These are phyloP conservation scores for Emys orbicularis DNA, from an alignment of 2,797 vertebrate species.

Conservation along the genomic window DNA sequence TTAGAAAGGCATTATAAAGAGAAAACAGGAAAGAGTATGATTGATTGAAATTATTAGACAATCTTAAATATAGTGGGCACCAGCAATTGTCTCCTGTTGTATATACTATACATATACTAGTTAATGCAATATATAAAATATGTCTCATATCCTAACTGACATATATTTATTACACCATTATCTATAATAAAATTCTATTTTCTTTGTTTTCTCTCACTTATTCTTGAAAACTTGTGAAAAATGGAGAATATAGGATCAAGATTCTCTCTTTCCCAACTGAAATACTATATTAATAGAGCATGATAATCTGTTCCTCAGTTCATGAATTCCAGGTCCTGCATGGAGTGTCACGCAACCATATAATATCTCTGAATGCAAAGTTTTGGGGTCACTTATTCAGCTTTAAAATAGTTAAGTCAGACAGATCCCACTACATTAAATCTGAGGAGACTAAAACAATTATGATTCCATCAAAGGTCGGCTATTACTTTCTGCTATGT, in stretches of 20 bases:
- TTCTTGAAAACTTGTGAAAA: neutral
- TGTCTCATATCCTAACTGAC: neutral
- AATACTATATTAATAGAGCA: neutral
- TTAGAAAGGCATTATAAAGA: constrained; percentile 22
- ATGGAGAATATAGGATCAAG: neutral
- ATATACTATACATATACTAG: constrained; percentile 20
- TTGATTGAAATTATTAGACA: constrained; percentile 56
- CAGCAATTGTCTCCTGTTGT: constrained; percentile 35
- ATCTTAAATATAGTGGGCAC: constrained; percentile 13
- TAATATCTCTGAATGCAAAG: constrained; percentile 28
- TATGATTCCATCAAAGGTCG: neutral
- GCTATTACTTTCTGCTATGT: neutral
- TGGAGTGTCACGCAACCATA: constrained; percentile 32
- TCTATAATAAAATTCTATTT: neutral
- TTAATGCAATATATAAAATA: neutral
- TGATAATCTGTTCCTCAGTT: neutral
- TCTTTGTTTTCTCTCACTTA: neutral
- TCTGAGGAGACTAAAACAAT: constrained; percentile 28
- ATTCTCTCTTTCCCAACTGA: constrained; percentile 1
- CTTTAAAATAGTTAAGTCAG: constrained; percentile 22
- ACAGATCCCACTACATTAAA: constrained; percentile 16
- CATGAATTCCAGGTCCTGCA: neutral
- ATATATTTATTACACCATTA: neutral
- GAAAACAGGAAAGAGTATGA: constrained; percentile 47
- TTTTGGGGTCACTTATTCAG: constrained; percentile 50